A percentile compares a stretch with the other conserved stretches of the same genome.
phyloP scores from a whole-genome alignment of 2,888 invertebrate species.

The Drosophila borealis region DNA sequence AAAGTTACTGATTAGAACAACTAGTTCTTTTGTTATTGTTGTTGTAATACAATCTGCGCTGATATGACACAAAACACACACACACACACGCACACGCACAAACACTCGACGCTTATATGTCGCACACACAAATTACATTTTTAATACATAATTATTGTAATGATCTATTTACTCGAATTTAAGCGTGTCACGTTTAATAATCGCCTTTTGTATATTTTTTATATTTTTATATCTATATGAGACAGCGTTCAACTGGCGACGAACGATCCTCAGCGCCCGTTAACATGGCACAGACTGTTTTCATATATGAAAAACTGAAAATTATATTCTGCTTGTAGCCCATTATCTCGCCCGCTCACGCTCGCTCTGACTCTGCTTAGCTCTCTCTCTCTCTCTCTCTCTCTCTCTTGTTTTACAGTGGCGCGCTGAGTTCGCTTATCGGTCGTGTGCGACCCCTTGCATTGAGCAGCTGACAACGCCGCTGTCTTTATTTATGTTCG shows the following conservation, averaged over 20 bases:
- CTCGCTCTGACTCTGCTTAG: conserved; percentile 4
- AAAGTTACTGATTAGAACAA: conserved; percentile 60
- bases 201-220: conserved; percentile 22
- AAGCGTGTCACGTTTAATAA: conserved; percentile 23
- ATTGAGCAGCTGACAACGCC: conserved; percentile 23
- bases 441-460: conserved; percentile 37
- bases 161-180: conserved; percentile 47
- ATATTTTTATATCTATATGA: background rate
- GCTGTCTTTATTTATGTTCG: conserved; percentile 25
- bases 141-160: conserved; percentile 34
- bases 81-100: conserved; percentile 3
- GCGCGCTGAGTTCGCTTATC: conserved; percentile 45
- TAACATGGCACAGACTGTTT: conserved; percentile 53
- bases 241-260: conserved; percentile 13
- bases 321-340: conserved; percentile 51
- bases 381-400: conserved; percentile 4
- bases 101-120: conserved; percentile 1
- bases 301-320: conserved; percentile 41
- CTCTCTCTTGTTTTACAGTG: conserved; percentile 23
- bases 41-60: conserved; percentile 29
- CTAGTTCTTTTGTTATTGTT: conserved; percentile 21
- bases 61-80: conserved; percentile 24
- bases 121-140: conserved; percentile 34
- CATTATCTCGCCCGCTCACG: conserved; percentile 39
- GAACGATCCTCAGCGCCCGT: conserved; percentile 52